Evolutionary conservation across 2,797 vertebrate genomes (phyloP), one percentile per base, ranked within the genome.

Genomic region (Sarcoramphus papa): DNA sequence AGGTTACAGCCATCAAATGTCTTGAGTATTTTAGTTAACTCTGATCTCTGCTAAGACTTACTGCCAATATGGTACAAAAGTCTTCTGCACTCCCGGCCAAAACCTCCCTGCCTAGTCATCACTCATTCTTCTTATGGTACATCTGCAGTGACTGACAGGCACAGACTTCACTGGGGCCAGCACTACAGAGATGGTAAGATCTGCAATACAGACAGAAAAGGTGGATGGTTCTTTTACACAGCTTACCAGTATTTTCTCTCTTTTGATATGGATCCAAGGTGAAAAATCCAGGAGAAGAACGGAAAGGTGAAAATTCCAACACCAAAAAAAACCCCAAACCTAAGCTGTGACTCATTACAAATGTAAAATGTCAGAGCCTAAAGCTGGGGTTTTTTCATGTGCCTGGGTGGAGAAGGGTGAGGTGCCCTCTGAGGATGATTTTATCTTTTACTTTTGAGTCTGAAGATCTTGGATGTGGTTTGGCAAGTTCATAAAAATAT

Each of bases 391-490:
- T 85, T 94, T 92, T 91, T 74, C 68, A 78, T 76, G 51, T 91
- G 64, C 59, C 59, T 92, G 70, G 54, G 57, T 92, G 91, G 88
- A 95, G 84, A 85, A 85, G 86, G 92, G 92, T 96, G 94, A 96
- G 90, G 94, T 90, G 79, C 93, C 74, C 85, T 97, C 73, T 88
- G 67, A 97, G 69, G n/a, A 91, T 94, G 90, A 94, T 95, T 90
- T 92, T 97, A 95, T 95, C 96, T 96, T 93, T 93, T 72, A 73
- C 57, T 91, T 95, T 91, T 69, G 90, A 93, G 74, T 87, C 77
- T 92, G 80, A 95, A 91, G 85, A 85, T 69, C 80, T 94, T 94
- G 92, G 72, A 95, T 96, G 95, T 96, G 93, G 92, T 94, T 97
- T 96, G 94, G 90, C 94, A 95, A 92, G 72, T 75, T 92, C 80